A percentile compares a stretch with the other conserved stretches of the same genome.
Evolutionary conservation across 2,888 invertebrate species (phyloP).

Genomic region (Lochmaea capreae): DNA sequence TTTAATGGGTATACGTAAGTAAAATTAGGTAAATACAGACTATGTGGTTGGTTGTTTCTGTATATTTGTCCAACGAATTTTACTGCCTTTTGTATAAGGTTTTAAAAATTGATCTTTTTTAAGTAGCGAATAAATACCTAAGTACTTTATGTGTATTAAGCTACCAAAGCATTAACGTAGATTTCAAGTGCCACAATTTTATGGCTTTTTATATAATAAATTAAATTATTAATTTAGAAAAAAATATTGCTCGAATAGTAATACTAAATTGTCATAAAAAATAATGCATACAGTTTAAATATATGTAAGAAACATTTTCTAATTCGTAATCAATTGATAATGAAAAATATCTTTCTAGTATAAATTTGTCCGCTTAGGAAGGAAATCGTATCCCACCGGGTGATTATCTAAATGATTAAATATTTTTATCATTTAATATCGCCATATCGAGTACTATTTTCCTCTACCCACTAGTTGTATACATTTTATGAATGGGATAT

Average conservation of each 20-base stretch:
- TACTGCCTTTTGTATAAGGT: neutral
- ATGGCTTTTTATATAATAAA: neutral
- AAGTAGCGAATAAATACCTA: neutral
- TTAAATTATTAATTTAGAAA: neutral
- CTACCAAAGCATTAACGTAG: neutral
- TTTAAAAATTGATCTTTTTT: neutral
- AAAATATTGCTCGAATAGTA: neutral
- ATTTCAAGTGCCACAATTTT: neutral
- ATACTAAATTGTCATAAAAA: neutral
- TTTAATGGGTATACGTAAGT: too few relatives aligned
- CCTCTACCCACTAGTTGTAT: neutral
- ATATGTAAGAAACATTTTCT: neutral
- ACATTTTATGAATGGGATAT: slow-evolving; percentile 2
- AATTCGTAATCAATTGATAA: neutral
- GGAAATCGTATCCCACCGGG: neutral
- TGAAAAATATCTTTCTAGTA: neutral
- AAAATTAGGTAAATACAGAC: neutral
- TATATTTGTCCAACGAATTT: neutral
- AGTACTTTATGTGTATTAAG: neutral
- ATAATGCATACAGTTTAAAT: neutral
- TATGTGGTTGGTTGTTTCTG: neutral
- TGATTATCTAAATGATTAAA: neutral
- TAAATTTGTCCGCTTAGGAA: neutral
- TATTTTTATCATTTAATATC: neutral
- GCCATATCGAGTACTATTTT: neutral